Evolutionary conservation across 2,113 vertebrate genomes (phyloP), one percentile per base, ranked within the genome.

Genomic region (Megaleporinus macrocephalus): DNA sequence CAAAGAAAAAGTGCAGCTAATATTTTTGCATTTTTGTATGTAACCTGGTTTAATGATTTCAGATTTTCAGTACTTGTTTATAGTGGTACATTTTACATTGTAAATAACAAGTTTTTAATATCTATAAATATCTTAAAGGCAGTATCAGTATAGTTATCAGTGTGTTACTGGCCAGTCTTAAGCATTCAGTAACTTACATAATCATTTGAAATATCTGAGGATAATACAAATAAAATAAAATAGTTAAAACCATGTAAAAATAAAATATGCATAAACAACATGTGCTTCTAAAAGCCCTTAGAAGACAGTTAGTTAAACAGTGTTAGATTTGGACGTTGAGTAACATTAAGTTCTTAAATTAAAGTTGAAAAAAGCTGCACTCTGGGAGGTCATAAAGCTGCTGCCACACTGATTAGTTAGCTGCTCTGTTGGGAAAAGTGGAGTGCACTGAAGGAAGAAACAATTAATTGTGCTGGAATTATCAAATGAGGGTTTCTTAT

Each of bases 361-460:
- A 73, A 78, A 80, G 47, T 76, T 70, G 1, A 29, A 79, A 51
- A 76, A n/a, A 9, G 4, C 26, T 61, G 66, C 55, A 47, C 78
- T 80, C 36, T 15, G 53, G 68, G 47, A 72, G 73, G 49, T 79
- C 33, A 18, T 71, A 61, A 80, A 16, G 69, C 68, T 62, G 36
- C 41, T 30, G 10, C 1, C 27, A 10, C 49, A 68, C 73, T 78
- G 33, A 85, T 61, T 85, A 84, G 78, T 77, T 57, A 62, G 26
- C 78, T 65, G 44, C 73, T 76, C 59, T 73, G 26, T 57, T 4
- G 66, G n/a, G 57, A 29, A 26, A 82, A 77, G 36, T 24, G n/a
- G 73, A 61, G 27, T 62, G 66, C 81, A 70, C 33, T n/a, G 63
- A 59, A 26, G 24, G 57, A 53, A 51, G 53, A 79, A 75, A 62